These are phyloP conservation scores for Takifugu ocellatus DNA, from an alignment of 2,797 vertebrate species.

Conservation along the genomic window DNA sequence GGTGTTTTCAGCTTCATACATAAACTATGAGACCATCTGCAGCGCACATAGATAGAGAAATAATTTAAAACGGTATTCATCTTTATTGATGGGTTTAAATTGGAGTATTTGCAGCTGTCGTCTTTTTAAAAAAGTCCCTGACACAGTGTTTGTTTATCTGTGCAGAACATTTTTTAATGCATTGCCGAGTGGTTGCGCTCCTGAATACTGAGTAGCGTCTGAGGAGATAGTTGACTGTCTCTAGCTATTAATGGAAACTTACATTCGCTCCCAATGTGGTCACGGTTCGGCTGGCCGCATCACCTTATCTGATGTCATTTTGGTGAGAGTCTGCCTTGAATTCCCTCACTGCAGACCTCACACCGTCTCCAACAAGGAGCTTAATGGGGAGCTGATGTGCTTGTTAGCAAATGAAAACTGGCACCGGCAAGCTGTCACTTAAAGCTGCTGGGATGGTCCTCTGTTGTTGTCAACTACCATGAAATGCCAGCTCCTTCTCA, in stretches of 20 bases:
- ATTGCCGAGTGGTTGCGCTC: slow-evolving; percentile 31
- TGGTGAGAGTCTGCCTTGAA: slow-evolving; percentile 52
- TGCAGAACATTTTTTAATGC: slow-evolving; percentile 29
- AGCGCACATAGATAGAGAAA: no score
- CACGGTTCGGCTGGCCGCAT: slow-evolving; percentile 43
- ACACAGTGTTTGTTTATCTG: not conserved
- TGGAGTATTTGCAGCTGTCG: no score
- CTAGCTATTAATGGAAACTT: slow-evolving; percentile 48
- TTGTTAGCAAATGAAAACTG: slow-evolving; percentile 60
- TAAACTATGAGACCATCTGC: no score
- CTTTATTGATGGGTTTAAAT: no score
- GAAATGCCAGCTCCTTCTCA: slow-evolving; percentile 37
- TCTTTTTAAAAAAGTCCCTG: no score
- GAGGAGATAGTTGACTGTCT: slow-evolving; percentile 35
- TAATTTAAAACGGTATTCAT: no score
- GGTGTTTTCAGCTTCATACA: no score
- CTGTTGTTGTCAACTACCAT: slow-evolving; percentile 46
- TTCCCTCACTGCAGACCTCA: slow-evolving; percentile 33
- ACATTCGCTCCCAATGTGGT: slow-evolving; percentile 45
- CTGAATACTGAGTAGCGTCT: slow-evolving; percentile 42
- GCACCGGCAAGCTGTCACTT: slow-evolving; percentile 48
- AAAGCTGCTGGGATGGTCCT: slow-evolving; percentile 34
- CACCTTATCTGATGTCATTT: slow-evolving; percentile 61
- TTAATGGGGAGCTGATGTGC: slow-evolving; percentile 59
- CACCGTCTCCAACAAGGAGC: slow-evolving; percentile 29